Percentiles rank a stretch among this genome's conserved stretches.
phyloP scores from a whole-genome alignment of 2,113 vertebrate species.

The Apus apus region DNA sequence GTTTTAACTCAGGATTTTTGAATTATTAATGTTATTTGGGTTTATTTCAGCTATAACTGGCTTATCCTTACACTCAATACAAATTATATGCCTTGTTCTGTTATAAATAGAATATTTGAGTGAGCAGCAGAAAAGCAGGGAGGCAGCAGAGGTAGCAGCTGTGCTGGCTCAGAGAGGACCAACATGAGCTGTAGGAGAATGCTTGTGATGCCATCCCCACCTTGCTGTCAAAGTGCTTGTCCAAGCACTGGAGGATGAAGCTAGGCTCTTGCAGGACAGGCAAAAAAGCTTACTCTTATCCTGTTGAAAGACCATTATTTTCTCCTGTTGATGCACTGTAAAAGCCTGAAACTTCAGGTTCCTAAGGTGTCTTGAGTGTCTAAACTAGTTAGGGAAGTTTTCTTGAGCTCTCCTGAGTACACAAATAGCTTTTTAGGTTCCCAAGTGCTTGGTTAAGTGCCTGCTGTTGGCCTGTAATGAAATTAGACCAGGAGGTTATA shows the following conservation, averaged over 20 bases:
- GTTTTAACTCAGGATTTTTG: not conserved
- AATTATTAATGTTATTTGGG: not conserved
- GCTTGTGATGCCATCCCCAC: not conserved
- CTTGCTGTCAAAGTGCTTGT: not conserved
- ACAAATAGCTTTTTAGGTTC: not conserved
- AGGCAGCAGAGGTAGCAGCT: not conserved
- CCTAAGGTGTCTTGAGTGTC: not conserved
- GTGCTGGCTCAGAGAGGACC: not conserved
- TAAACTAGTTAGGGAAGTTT: not conserved
- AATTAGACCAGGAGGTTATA: not conserved
- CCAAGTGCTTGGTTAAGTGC: not conserved
- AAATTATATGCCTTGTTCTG: not conserved
- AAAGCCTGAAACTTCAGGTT: not conserved
- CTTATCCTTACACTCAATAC: not conserved
- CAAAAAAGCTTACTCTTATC: not conserved
- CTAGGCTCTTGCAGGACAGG: not conserved
- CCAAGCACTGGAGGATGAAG: not conserved
- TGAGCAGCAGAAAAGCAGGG: not conserved
- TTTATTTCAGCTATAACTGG: not conserved
- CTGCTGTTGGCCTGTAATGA: not conserved
- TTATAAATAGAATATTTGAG: not conserved
- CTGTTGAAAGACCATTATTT: not conserved
- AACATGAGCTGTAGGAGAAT: not conserved
- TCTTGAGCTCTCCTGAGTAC: not conserved
- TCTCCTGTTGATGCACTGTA: not conserved